Conservation (phyloP, 2,888 invertebrate species). For the Ganaspis brasiliensis region DNA sequence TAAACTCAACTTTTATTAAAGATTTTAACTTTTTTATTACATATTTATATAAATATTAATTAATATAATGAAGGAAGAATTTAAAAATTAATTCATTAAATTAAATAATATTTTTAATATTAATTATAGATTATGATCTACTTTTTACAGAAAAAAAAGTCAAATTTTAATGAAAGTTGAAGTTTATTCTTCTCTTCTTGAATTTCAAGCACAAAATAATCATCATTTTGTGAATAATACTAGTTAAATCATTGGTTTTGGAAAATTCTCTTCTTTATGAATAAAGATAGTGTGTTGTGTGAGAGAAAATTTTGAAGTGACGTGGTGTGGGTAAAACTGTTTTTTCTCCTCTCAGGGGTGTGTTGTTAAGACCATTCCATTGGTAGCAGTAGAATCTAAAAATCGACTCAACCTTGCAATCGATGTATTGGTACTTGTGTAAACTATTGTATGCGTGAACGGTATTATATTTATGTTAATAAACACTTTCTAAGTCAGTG, state of each 20-base stretch:
- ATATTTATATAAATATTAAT: too few species aligned
- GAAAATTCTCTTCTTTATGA: conserved; percentile 17
- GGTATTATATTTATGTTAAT: conserved; percentile 73
- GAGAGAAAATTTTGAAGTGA: conserved; percentile 20
- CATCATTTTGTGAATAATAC: conserved; percentile 24
- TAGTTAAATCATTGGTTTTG: not conserved
- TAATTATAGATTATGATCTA: too few species aligned
- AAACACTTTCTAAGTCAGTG: conserved; percentile 74
- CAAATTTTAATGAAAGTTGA: too few species aligned
- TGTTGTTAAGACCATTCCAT: conserved; percentile 51
- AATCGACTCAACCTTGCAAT: conserved; percentile 1
- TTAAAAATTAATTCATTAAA: too few species aligned
- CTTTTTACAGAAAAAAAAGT: too few species aligned
- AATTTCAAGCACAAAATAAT: conserved; percentile 8
- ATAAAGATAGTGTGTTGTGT: conserved; percentile 21
- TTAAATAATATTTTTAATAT: too few species aligned
- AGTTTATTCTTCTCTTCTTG: not conserved
- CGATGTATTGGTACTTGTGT: conserved; percentile 45
- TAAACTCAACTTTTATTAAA: not conserved
- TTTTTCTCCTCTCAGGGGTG: conserved; percentile 28
- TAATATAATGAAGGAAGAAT: too few species aligned
- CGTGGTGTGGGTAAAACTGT: conserved; percentile 13
- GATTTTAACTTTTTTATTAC: too few species aligned
- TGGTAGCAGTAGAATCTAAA: conserved; percentile 43
- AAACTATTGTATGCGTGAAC: conserved; percentile 62